Conservation (phyloP, 2,113 vertebrate genomes). For the Hipposideros armiger region DNA sequence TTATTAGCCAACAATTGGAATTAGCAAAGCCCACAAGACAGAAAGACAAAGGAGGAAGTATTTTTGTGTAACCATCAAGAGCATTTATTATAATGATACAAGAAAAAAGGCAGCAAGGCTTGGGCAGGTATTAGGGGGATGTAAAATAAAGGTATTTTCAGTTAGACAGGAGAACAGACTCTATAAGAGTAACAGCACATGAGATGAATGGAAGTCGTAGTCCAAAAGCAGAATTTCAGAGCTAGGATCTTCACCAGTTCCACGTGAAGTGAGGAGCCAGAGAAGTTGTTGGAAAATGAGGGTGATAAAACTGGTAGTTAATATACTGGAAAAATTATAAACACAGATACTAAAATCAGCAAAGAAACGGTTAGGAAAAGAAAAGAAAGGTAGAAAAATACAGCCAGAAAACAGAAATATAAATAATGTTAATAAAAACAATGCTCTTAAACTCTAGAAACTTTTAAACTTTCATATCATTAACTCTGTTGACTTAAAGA, state of each 20-base stretch:
- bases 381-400: background rate
- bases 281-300: background rate
- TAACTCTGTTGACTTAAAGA: constrained; percentile 54
- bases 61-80: background rate
- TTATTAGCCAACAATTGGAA: background rate
- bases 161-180: background rate
- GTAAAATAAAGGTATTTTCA: background rate
- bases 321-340: background rate
- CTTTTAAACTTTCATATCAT: background rate
- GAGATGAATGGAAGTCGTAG: background rate
- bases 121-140: fast-evolving
- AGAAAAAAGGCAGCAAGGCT: background rate
- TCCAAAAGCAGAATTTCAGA: background rate
- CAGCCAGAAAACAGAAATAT: background rate
- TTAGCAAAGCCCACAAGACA: background rate
- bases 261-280: background rate
- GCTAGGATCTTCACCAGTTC: background rate
- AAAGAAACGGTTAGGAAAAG: constrained; percentile 1
- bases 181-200: background rate
- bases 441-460: constrained; percentile 30
- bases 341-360: background rate
- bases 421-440: constrained; percentile 42
- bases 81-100: background rate
- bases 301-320: background rate
- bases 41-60: background rate